A percentile compares a stretch with the other conserved stretches of the same genome.
Conservation (phyloP, 1,140 invertebrate species). For the Oryctes rhinoceros region DNA sequence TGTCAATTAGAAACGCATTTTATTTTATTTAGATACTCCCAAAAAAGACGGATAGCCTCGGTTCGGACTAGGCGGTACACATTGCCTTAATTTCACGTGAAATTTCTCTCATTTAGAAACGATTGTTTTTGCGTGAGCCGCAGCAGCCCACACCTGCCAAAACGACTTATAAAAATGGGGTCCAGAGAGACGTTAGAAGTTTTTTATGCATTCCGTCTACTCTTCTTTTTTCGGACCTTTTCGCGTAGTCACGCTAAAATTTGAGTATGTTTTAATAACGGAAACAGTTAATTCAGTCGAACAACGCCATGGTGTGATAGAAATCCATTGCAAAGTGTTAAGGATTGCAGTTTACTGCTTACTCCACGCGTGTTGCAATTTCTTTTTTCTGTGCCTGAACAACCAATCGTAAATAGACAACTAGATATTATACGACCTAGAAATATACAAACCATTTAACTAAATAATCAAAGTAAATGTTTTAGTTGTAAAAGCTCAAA, state of each 20-base stretch:
- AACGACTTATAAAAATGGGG: conserved; percentile 41
- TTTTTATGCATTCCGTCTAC: background rate
- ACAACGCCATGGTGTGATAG: background rate
- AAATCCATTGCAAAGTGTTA: background rate
- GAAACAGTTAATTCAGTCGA: conserved; percentile 21
- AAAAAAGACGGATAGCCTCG: conserved; percentile 8
- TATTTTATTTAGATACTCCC: conserved; percentile 38
- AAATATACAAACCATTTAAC: no score
- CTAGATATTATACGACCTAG: no score
- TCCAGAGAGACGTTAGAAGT: conserved; percentile 24
- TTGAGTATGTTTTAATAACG: conserved; percentile 30
- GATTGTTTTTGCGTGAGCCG: conserved; percentile 36
- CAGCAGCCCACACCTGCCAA: conserved; percentile 37
- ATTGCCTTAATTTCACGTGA: conserved; percentile 32
- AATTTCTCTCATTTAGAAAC: conserved; percentile 27
- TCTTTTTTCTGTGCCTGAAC: no score
- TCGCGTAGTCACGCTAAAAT: conserved; percentile 36
- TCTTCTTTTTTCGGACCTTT: conserved; percentile 12
- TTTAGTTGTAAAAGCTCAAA: no score
- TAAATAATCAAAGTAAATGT: no score
- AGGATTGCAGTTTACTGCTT: background rate
- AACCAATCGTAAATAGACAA: no score
- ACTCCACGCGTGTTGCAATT: no score
- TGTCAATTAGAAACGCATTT: conserved; percentile 41
- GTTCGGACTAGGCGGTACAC: background rate